phyloP scores from a whole-genome alignment of 1,140 invertebrate genomes.

The Drepana arcuata region DNA sequence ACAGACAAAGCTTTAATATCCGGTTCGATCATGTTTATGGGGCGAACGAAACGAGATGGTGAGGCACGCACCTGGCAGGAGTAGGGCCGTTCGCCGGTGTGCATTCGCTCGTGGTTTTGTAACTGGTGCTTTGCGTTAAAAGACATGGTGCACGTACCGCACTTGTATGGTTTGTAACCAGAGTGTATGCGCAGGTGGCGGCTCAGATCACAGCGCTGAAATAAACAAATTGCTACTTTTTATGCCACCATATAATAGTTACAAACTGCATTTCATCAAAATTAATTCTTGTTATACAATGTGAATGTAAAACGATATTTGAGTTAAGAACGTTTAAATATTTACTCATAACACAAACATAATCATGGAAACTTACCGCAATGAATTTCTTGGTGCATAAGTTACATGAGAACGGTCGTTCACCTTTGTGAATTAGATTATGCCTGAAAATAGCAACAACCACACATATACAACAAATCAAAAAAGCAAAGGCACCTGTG shows the following conservation, averaged over 20 bases:
- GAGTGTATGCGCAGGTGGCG: slow-evolving; percentile 67
- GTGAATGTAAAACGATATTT: no score
- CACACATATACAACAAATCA: slow-evolving; percentile 2
- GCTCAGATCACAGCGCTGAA: slow-evolving; percentile 63
- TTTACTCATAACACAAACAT: no score
- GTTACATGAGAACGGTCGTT: slow-evolving; percentile 82
- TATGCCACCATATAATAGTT: slow-evolving; percentile 5
- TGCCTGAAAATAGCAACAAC: slow-evolving; percentile 67
- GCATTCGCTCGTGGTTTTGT: slow-evolving; percentile 74
- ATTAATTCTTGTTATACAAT: not conserved
- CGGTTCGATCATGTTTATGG: no score
- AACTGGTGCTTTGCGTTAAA: slow-evolving; percentile 73
- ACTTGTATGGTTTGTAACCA: slow-evolving; percentile 70
- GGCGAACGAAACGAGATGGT: not conserved
- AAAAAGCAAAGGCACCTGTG: not conserved
- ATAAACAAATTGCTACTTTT: slow-evolving; percentile 23
- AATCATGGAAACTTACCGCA: slow-evolving; percentile 67
- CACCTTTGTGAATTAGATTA: slow-evolving; percentile 82
- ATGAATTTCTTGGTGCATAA: slow-evolving; percentile 78
- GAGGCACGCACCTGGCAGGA: slow-evolving; percentile 74
- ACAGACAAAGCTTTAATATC: slow-evolving; percentile 69
- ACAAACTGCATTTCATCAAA: no score
- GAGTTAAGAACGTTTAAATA: no score
- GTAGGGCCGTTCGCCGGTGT: slow-evolving; percentile 75
- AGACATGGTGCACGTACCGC: slow-evolving; percentile 67